Evolutionary conservation across 1,140 invertebrate species (phyloP), one percentile per base, ranked within the genome.

Genomic region (Camponotus pennsylvanicus): DNA sequence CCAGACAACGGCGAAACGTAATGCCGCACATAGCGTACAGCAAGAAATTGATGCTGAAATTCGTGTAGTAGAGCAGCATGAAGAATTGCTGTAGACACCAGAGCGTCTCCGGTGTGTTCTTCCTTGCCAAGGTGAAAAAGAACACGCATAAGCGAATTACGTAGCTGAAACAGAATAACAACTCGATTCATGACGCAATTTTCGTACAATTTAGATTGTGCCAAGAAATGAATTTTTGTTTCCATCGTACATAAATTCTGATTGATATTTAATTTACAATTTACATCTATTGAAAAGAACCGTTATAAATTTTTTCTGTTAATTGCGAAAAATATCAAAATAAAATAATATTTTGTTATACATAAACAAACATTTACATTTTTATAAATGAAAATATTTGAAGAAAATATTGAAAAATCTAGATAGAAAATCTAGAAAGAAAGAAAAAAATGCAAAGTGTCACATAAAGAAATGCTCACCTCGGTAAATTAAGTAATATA

Each of bases 31-130:
- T 96, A 0, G 95, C 95, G 89, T 96, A 96, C 5, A 96, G 91
- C 4, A 96, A 92, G 87, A 96, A 96, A 91, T 96, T 96, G 82
- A 96, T 96, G 91, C 96, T 96, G 92, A 96, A 96, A 89, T 96
- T 96, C 5, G 96, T 96, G 90, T 96, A 96, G 86, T 96, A 96
- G 0, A 96, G 93, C 2, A 96, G 92, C 96, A 96, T 96, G 80
- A 96, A 96, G 73, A 96, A 95, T 84, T 96, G 96, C 63, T 96
- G 96, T 6, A 96, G 85, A 88, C 96, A 96, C 94, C 95, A 96
- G 1, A 96, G 92, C n/a, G 94, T 87, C 2, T 92, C 86, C 0
- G 95, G 95, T 7, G 93, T 92, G 27, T 94, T 88, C 80, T 93
- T 94, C 2, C 91, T 91, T 18, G 94, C 94, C 67, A 96, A 80